phyloP scores from a whole-genome alignment of 2,888 invertebrate genomes.

The Altica lythri region DNA sequence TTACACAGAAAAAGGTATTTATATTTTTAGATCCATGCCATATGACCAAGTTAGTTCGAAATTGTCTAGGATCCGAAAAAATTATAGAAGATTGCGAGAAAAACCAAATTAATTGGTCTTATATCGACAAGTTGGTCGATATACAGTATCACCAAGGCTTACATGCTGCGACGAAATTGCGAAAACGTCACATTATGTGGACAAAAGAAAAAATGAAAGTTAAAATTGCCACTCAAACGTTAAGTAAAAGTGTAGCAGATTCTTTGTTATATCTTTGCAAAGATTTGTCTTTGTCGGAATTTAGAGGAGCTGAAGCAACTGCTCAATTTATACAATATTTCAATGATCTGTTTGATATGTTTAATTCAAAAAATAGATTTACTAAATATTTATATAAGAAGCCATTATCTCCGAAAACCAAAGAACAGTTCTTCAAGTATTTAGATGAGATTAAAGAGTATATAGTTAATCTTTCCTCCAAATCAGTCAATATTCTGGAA shows the following conservation, averaged over 20 bases:
- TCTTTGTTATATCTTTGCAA: constrained; percentile 2
- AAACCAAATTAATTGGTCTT: background rate
- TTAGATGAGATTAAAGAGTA: constrained; percentile 10
- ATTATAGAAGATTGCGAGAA: background rate
- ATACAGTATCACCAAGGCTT: constrained; percentile 12
- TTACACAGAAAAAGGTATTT: constrained; percentile 15
- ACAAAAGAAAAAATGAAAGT: constrained; percentile 39
- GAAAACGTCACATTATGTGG: constrained; percentile 8
- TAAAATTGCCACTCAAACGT: constrained; percentile 35
- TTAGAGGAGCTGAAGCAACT: constrained; percentile 15
- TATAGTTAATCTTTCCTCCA: constrained; percentile 9
- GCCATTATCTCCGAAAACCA: too few species aligned
- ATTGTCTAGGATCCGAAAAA: background rate
- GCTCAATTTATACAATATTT: constrained; percentile 20
- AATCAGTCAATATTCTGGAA: constrained; percentile 11
- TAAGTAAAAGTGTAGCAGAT: constrained; percentile 32
- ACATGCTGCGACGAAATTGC: constrained; percentile 18
- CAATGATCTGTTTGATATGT: constrained; percentile 24
- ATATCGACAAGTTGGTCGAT: constrained; percentile 3
- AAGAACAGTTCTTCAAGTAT: constrained; percentile 22
- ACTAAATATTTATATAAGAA: too few species aligned
- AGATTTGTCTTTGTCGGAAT: background rate
- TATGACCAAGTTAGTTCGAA: constrained; percentile 19
- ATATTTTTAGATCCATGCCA: constrained; percentile 18
- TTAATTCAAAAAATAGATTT: constrained; percentile 26